Evolutionary conservation across 2,888 invertebrate genomes (phyloP).

Genomic region (Diadegma fenestrale): DNA sequence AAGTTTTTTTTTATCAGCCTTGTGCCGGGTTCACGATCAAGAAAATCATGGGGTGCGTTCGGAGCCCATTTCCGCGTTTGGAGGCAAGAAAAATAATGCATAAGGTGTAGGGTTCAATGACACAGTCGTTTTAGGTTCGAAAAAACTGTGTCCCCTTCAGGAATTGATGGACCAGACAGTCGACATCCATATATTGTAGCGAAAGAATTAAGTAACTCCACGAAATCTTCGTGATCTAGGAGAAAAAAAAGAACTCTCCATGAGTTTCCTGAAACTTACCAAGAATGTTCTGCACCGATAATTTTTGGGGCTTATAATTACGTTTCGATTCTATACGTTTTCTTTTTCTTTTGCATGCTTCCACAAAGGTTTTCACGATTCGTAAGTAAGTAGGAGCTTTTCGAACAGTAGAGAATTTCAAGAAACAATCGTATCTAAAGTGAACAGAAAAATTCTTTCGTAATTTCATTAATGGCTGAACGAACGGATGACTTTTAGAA

Average conservation of each 20-base stretch:
- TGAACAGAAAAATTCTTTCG: no score
- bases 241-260: background rate
- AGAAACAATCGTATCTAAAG: background rate
- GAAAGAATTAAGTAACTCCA: background rate
- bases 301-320: background rate
- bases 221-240: background rate
- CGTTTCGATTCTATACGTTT: background rate
- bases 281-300: background rate
- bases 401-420: background rate
- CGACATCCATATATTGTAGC: background rate
- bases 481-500: no score
- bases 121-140: background rate
- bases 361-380: conserved; percentile 67
- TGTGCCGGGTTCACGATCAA: no score
- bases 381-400: conserved; percentile 72
- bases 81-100: no score
- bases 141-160: background rate
- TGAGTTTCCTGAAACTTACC: no score
- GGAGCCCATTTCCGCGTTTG: no score
- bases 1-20: no score
- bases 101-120: no score
- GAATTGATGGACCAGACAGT: background rate
- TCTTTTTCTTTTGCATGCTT: conserved; percentile 72
- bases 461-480: no score
- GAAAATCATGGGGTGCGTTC: no score